A percentile compares a stretch with the other conserved stretches of the same genome.
Evolutionary conservation across 2,797 vertebrate genomes (phyloP).

Genomic region (Enteromius viviparus): DNA sequence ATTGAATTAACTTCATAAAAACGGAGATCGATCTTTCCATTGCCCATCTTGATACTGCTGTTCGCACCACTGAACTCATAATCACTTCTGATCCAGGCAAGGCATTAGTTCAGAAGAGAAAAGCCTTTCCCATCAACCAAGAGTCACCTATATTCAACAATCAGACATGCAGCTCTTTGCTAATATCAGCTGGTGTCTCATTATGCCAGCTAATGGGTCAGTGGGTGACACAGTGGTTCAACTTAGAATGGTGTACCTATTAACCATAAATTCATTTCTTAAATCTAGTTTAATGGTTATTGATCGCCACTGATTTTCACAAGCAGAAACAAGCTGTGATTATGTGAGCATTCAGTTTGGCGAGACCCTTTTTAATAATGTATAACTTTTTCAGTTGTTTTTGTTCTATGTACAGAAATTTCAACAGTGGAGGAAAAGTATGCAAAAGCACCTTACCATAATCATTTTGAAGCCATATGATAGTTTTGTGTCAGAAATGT

Average conservation of each 20-base stretch:
- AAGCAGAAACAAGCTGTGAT: slow-evolving; percentile 8
- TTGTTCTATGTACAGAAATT: not conserved
- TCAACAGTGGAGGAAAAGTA: not conserved
- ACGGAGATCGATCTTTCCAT: slow-evolving; percentile 78
- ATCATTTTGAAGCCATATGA: not conserved
- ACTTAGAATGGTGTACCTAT: slow-evolving; percentile 27
- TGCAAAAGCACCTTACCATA: not conserved
- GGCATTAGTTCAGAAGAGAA: slow-evolving; percentile 65
- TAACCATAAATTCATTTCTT: slow-evolving; percentile 31
- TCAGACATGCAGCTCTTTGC: slow-evolving; percentile 38
- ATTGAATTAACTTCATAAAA: slow-evolving; percentile 81
- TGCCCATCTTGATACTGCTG: slow-evolving; percentile 71
- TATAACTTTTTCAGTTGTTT: not conserved
- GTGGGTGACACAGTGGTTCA: slow-evolving; percentile 36
- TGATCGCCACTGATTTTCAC: slow-evolving; percentile 20
- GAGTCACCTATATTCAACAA: slow-evolving; percentile 44
- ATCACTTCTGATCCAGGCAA: slow-evolving; percentile 73
- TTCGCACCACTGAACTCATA: slow-evolving; percentile 71
- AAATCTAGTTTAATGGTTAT: slow-evolving; percentile 35
- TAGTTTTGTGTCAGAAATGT: not conserved
- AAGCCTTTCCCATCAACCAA: slow-evolving; percentile 49
- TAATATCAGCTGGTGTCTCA: slow-evolving; percentile 29
- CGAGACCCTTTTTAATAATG: not conserved
- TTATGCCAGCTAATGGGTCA: slow-evolving; percentile 32
- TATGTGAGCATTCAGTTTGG: slow-evolving; percentile 15